Base-by-base conservation (phyloP, 53 echinoderm and acorn worm species). In the Arbacia lixula region DNA sequence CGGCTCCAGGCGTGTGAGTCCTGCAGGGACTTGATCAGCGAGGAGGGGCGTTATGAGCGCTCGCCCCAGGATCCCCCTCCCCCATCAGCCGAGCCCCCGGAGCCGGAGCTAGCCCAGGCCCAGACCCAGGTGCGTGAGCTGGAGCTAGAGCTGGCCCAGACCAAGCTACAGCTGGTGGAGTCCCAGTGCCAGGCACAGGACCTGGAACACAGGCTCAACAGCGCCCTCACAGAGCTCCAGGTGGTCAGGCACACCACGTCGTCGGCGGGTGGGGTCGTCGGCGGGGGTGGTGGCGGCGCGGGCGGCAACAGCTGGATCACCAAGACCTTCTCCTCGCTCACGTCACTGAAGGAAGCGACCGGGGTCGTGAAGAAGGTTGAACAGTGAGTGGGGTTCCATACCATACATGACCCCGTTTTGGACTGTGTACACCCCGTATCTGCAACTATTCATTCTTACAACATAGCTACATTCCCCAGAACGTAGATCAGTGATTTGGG, bases 81-180 rank as follows among this genome's bases (percentile, higher is more conserved):
- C 6, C 28, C 71, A 25, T 71, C 86, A 0, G 54, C 24, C 36
- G 19, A 37, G 21, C 27, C 33, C 10, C 55, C 43, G 3, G 88
- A 85, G 37, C 82, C 85, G 1, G 88, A 91, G 39, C 66, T 93
- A 16, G 93, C 81, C 3, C 68, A 73, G 12, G 96, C 96, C 26
- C 89, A 83, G 33, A 84, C 57, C 17, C 89, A 79, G 58, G 84
- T 92, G 24, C 88, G 92, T 20, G 94, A 98, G 58, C 83, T 98
- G 8, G 98, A 98, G 69, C 50, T 98, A 37, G 94, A 98, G 68
- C 86, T 98, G 35, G 98, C 98, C 5, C 92, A 94, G 85, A 98
- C 98, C 90, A 98, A 98, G 62, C 89, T 98, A 2, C 86, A 92
- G 69, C 76, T 98, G 73, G 98, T 98, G 4, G 98, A 98, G 80